phyloP scores from a whole-genome alignment of 2,113 vertebrate genomes.

The Syrrhaptes paradoxus region DNA sequence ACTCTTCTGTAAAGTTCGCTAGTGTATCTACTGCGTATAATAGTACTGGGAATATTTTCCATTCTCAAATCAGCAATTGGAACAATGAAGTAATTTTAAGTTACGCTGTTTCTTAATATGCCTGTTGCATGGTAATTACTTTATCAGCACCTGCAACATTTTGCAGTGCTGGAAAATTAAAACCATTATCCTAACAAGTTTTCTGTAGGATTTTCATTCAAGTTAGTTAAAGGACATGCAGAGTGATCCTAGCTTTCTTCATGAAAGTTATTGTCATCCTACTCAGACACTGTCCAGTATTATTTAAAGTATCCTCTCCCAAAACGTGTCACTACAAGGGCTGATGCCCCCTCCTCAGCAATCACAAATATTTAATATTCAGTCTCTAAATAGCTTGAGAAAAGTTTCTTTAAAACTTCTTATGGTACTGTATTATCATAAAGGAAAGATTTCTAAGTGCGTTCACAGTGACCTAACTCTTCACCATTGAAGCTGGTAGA shows the following conservation, averaged over 20 bases:
- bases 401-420: neutral
- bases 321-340: neutral
- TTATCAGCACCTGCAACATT: constrained; percentile 41
- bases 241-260: neutral
- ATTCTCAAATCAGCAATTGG: constrained; percentile 17
- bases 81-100: constrained; percentile 26
- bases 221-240: neutral
- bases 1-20: neutral
- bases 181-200: constrained; percentile 17
- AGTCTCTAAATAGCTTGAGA: neutral
- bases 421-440: neutral
- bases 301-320: neutral
- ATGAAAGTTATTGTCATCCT: neutral
- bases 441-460: neutral
- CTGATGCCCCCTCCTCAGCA: neutral
- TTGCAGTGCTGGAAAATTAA: constrained; percentile 4
- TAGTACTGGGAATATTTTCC: neutral
- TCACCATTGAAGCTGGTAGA: neutral
- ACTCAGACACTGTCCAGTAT: neutral
- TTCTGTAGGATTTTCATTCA: neutral
- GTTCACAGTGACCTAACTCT: neutral
- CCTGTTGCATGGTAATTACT: constrained; percentile 34
- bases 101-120: constrained; percentile 6
- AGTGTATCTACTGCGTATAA: neutral
- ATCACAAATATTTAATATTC: neutral